Evolutionary conservation across 2,113 vertebrate species (phyloP).

Genomic region (Dinomys branickii): DNA sequence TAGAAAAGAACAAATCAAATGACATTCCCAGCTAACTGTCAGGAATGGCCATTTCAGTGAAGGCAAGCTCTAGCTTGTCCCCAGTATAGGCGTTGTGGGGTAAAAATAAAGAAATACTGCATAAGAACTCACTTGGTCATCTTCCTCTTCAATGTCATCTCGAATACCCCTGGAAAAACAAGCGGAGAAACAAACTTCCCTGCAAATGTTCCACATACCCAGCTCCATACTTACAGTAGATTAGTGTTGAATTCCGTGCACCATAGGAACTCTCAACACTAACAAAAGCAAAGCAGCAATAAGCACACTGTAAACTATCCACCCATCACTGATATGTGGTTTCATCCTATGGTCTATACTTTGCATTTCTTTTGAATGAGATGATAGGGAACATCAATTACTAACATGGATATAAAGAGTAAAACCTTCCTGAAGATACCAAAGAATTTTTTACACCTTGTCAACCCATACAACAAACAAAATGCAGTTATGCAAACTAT

Average conservation of each 20-base stretch:
- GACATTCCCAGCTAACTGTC: slow-evolving; percentile 69
- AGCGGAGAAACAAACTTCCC: slow-evolving; percentile 99
- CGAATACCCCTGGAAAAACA: slow-evolving; percentile 99
- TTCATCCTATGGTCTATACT: slow-evolving; percentile 68
- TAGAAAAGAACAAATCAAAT: slow-evolving; percentile 68
- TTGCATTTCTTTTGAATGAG: slow-evolving; percentile 71
- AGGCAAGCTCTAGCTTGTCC: slow-evolving; percentile 76
- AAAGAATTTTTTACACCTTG: slow-evolving; percentile 36
- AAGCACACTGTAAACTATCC: slow-evolving; percentile 76
- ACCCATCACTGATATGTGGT: slow-evolving; percentile 73
- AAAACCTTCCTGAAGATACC: slow-evolving; percentile 59
- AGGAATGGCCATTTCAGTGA: slow-evolving; percentile 62
- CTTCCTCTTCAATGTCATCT: slow-evolving; percentile 99
- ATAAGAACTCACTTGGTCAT: slow-evolving; percentile 99
- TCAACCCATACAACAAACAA: slow-evolving; percentile 29
- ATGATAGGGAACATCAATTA: slow-evolving; percentile 69
- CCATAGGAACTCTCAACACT: slow-evolving; percentile 84
- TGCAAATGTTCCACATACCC: slow-evolving; percentile 98
- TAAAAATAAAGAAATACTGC: slow-evolving; percentile 90
- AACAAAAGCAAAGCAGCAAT: slow-evolving; percentile 82
- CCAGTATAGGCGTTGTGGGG: slow-evolving; percentile 70
- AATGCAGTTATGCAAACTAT: background rate
- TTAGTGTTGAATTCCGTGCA: slow-evolving; percentile 84
- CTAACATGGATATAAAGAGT: slow-evolving; percentile 52
- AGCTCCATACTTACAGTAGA: slow-evolving; percentile 85